Conservation (phyloP, 2,888 invertebrate species). For the Agrypnus murinus region DNA sequence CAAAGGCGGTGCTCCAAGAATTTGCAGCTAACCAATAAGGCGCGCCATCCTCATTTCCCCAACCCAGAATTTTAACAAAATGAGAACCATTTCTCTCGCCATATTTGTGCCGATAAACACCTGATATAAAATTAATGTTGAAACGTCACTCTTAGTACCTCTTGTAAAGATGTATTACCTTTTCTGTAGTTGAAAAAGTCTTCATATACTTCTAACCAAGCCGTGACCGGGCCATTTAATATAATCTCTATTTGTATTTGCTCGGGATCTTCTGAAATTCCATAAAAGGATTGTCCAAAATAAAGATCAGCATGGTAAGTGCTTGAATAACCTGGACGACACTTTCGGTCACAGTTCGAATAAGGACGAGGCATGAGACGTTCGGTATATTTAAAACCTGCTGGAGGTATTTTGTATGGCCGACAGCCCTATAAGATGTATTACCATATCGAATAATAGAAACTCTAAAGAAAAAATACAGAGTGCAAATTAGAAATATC, state of each 20-base stretch:
- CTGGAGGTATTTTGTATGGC: constrained; percentile 89
- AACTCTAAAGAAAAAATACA: too few relatives aligned
- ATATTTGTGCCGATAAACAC: constrained; percentile 82
- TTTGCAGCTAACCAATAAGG: constrained; percentile 94
- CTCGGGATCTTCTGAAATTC: constrained; percentile 76
- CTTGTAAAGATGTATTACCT: too few relatives aligned
- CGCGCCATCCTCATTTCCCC: constrained; percentile 84
- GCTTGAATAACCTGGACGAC: constrained; percentile 76
- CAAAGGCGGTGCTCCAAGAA: constrained; percentile 96
- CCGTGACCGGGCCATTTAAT: constrained; percentile 92
- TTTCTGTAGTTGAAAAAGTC: constrained; percentile 90
- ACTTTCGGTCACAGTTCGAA: too few relatives aligned
- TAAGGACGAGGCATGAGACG: too few relatives aligned
- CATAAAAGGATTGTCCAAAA: constrained; percentile 80
- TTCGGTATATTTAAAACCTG: too few relatives aligned
- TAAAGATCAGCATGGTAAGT: constrained; percentile 84
- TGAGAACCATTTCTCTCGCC: constrained; percentile 83
- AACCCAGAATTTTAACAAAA: constrained; percentile 91
- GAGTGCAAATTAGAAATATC: too few relatives aligned
- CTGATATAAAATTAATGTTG: too few relatives aligned
- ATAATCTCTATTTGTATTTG: constrained; percentile 88
- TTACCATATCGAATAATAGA: too few relatives aligned
- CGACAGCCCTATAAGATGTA: constrained; percentile 85
- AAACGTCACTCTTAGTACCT: too few relatives aligned
- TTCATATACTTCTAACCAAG: constrained; percentile 88